These are phyloP conservation scores for Stenopsyche tienmushanensis DNA, from an alignment of 1,140 invertebrate genomes.

Conservation along the genomic window DNA sequence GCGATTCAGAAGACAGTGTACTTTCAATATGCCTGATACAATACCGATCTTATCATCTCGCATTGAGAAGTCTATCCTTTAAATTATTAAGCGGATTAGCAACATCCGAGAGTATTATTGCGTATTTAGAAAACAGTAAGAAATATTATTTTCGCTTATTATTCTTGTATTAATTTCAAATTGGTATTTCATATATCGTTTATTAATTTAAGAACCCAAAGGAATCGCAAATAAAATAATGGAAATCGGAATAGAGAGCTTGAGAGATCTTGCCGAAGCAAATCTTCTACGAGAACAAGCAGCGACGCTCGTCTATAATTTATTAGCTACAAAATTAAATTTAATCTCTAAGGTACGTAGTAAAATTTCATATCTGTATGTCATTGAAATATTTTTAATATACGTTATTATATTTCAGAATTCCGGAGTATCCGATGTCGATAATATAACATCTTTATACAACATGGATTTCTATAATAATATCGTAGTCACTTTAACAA, in stretches of 20 bases:
- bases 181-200: not conserved
- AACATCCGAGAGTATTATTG: conserved; percentile 8
- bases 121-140: conserved; percentile 30
- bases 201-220: conserved; percentile 25
- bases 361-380: not conserved
- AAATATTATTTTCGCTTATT: conserved; percentile 8
- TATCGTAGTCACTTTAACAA: conserved; percentile 22
- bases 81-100: conserved; percentile 33
- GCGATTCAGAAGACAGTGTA: conserved; percentile 17
- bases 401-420: conserved; percentile 8
- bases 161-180: conserved; percentile 1
- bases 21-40: conserved; percentile 27
- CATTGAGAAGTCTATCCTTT: conserved; percentile 26
- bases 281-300: conserved; percentile 37
- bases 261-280: conserved; percentile 25
- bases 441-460: too few relatives aligned
- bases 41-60: conserved; percentile 25
- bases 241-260: conserved; percentile 21
- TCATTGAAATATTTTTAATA: not conserved
- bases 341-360: not conserved
- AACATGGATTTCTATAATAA: conserved; percentile 28
- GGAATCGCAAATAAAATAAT: conserved; percentile 9
- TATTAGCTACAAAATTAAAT: conserved; percentile 23
- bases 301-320: conserved; percentile 32
- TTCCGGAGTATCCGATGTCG: conserved; percentile 1